phyloP scores from a whole-genome alignment of 2,113 vertebrate genomes.

The Cyphomyrus plagiostoma region DNA sequence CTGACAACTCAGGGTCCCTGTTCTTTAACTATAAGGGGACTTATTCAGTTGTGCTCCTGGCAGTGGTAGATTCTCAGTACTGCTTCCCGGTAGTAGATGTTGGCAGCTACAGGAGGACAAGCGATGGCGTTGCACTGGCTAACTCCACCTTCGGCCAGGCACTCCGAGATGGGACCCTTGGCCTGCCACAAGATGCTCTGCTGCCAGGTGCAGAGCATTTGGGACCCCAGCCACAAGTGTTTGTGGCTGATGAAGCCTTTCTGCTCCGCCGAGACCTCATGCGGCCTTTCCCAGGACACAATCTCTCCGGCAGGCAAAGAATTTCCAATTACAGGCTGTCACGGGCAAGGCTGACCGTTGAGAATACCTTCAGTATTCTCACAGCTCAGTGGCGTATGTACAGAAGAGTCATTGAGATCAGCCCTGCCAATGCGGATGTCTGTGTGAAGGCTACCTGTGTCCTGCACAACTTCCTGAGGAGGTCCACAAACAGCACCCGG shows the following conservation, averaged over 20 bases:
- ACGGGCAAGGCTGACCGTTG: neutral
- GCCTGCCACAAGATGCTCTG: slow-evolving; percentile 7
- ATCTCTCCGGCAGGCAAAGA: neutral
- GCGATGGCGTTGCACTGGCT: neutral
- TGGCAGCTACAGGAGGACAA: neutral
- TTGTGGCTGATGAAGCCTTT: slow-evolving; percentile 14
- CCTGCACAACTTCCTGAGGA: slow-evolving; percentile 17
- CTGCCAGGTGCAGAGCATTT: slow-evolving; percentile 18
- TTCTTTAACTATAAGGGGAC: too few species aligned
- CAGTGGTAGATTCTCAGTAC: too few species aligned
- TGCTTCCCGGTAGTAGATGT: neutral
- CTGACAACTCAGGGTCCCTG: too few species aligned
- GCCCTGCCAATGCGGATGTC: too few species aligned
- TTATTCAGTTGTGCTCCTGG: too few species aligned
- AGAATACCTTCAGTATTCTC: too few species aligned
- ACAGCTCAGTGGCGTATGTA: slow-evolving; percentile 20
- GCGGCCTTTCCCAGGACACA: neutral
- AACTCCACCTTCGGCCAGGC: slow-evolving; percentile 7
- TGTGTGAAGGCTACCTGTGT: neutral
- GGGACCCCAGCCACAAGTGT: slow-evolving; percentile 18
- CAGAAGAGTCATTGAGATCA: neutral
- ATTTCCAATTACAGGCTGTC: neutral
- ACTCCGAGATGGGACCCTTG: neutral
- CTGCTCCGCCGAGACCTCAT: slow-evolving; percentile 5
- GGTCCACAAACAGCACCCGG: neutral